These are phyloP conservation scores for Dendrocincla tyrannina DNA, from an alignment of 2,797 vertebrate genomes.

Conservation along the genomic window DNA sequence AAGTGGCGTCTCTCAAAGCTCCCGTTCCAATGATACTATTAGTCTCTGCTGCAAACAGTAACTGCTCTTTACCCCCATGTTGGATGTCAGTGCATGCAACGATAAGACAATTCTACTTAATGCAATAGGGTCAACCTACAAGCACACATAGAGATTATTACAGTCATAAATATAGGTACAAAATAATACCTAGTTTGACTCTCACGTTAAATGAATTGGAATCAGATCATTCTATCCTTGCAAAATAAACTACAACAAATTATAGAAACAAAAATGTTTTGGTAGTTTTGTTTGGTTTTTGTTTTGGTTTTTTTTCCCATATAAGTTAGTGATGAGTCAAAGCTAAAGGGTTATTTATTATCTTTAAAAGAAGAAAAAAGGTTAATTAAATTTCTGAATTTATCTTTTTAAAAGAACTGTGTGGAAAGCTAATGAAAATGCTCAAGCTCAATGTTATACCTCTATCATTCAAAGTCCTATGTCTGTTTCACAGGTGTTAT, in stretches of 20 bases:
- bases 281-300: not conserved
- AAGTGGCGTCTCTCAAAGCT: not conserved
- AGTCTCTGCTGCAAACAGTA: not conserved
- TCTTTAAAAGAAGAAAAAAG: not conserved
- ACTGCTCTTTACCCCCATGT: not conserved
- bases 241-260: not conserved
- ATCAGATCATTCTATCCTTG: not conserved
- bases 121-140: not conserved
- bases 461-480: not conserved
- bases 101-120: not conserved
- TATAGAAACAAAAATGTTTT: not conserved
- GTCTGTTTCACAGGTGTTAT: not conserved
- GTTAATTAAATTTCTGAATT: not conserved
- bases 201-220: not conserved
- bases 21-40: rapidly evolving
- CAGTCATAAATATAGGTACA: not conserved
- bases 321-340: not conserved
- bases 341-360: not conserved
- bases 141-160: not conserved
- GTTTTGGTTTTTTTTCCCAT: not conserved
- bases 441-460: not conserved
- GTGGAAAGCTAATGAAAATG: not conserved
- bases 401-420: not conserved
- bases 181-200: not conserved
- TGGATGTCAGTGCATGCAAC: not conserved